These are phyloP conservation scores for Drosophila arizonae DNA, from an alignment of 1,140 invertebrate genomes.

Conservation along the genomic window DNA sequence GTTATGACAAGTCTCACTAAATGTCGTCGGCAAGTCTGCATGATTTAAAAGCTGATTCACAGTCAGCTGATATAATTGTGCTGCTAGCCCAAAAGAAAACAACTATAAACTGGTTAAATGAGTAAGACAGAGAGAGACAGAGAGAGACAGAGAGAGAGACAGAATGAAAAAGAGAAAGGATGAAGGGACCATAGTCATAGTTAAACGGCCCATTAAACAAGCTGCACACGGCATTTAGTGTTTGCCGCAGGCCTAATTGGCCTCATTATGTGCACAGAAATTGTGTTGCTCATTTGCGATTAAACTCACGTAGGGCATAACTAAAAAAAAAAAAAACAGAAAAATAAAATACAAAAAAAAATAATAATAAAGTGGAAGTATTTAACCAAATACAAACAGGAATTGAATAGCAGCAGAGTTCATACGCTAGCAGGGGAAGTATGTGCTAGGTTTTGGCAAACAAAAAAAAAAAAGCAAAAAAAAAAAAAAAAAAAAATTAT, in stretches of 20 bases:
- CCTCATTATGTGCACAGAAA: constrained; percentile 66
- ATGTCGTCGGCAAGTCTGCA: constrained; percentile 1
- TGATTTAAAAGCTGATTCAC: constrained; percentile 11
- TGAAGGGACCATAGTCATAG: constrained; percentile 24
- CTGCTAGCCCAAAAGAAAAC: constrained; percentile 1
- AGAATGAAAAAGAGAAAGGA: background rate
- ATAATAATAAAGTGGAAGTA: constrained; percentile 30
- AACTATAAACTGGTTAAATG: background rate
- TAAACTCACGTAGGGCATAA: constrained; percentile 72
- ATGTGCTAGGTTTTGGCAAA: no score
- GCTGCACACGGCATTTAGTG: constrained; percentile 74
- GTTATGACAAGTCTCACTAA: constrained; percentile 24
- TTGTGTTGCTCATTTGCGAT: constrained; percentile 69
- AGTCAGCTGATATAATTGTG: constrained; percentile 5
- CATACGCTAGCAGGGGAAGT: background rate
- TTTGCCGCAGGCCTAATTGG: constrained; percentile 70
- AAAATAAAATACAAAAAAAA: constrained; percentile 7
- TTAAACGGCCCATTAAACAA: constrained; percentile 70
- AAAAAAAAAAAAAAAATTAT: no score
- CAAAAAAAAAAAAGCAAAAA: no score
- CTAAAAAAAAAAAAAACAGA: constrained; percentile 36
- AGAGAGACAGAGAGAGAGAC: background rate
- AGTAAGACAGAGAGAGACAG: no score
- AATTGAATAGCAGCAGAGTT: background rate
- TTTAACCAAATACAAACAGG: background rate